Evolutionary conservation across 2,113 vertebrate species (phyloP).

Genomic region (Carassius carassius): DNA sequence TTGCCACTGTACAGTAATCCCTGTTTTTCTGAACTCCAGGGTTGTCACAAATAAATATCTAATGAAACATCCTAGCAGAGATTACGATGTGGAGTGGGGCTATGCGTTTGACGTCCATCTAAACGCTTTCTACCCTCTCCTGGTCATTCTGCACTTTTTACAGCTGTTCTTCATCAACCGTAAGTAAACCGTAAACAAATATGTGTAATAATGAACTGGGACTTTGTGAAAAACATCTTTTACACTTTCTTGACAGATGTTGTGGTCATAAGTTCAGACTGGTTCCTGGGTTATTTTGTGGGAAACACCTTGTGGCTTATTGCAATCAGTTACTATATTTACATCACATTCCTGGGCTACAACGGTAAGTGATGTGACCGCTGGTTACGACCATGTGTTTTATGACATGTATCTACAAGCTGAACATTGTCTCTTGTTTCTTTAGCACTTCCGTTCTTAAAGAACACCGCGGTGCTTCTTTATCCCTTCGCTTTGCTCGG

Average conservation of each 20-base stretch:
- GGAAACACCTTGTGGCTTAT: conserved; percentile 94
- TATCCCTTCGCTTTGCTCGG: conserved; percentile 90
- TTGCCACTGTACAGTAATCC: not conserved
- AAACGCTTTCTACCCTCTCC: conserved; percentile 95
- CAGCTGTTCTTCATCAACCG: conserved; percentile 98
- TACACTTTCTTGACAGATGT: conserved; percentile 79
- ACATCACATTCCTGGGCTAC: conserved; percentile 97
- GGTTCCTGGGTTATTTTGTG: conserved; percentile 77
- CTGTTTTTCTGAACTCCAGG: conserved; percentile 68
- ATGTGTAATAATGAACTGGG: not conserved
- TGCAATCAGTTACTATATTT: conserved; percentile 93
- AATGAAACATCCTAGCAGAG: conserved; percentile 85
- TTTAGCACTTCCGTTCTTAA: conserved; percentile 91
- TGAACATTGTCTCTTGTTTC: conserved; percentile 48
- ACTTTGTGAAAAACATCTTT: conserved; percentile 9
- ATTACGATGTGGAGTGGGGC: conserved; percentile 96
- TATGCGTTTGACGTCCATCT: conserved; percentile 97
- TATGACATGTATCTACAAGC: no score
- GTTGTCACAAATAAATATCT: conserved; percentile 92
- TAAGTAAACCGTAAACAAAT: conserved; percentile 72
- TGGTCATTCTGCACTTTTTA: conserved; percentile 94
- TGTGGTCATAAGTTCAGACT: conserved; percentile 81
- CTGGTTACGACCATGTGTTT: not conserved
- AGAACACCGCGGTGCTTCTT: conserved; percentile 91
- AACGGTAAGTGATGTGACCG: conserved; percentile 80